A percentile compares a stretch with the other conserved stretches of the same genome.
phyloP scores from a whole-genome alignment of 2,113 vertebrate species.

The Reinhardtius hippoglossoides region DNA sequence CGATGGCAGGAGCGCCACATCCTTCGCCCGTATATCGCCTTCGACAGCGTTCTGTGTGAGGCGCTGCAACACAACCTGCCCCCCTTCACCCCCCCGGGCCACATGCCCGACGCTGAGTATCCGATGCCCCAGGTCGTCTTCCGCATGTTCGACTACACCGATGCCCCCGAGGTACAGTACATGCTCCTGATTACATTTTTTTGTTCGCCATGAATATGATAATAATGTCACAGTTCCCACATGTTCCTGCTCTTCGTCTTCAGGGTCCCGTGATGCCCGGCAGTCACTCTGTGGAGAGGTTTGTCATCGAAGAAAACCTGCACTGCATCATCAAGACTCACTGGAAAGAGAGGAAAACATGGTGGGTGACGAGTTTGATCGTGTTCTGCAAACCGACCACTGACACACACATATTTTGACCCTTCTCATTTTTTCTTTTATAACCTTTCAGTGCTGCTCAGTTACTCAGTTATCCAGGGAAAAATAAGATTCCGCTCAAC shows the following conservation, averaged over 20 bases:
- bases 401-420: background rate
- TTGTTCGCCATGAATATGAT: too few relatives aligned
- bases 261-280: slow-evolving; percentile 99
- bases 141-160: slow-evolving; percentile 98
- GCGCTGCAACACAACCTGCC: slow-evolving; percentile 97
- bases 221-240: background rate
- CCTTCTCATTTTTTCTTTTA: background rate
- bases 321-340: slow-evolving; percentile 97
- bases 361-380: slow-evolving; percentile 77
- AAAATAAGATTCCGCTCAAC: slow-evolving; percentile 98
- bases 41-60: slow-evolving; percentile 97
- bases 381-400: background rate
- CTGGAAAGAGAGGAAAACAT: slow-evolving; percentile 96
- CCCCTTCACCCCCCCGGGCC: slow-evolving; percentile 95
- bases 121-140: slow-evolving; percentile 94
- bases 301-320: slow-evolving; percentile 98
- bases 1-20: slow-evolving; percentile 98
- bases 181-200: too few relatives aligned
- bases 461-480: slow-evolving; percentile 95
- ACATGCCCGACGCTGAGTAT: slow-evolving; percentile 91
- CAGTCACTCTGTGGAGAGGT: slow-evolving; percentile 96
- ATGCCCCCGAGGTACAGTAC: slow-evolving; percentile 89
- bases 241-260: background rate
- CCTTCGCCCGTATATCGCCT: slow-evolving; percentile 95
- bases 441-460: slow-evolving; percentile 89